phyloP scores from a whole-genome alignment of 2,888 invertebrate species.

The Romanomermis culicivorax region DNA sequence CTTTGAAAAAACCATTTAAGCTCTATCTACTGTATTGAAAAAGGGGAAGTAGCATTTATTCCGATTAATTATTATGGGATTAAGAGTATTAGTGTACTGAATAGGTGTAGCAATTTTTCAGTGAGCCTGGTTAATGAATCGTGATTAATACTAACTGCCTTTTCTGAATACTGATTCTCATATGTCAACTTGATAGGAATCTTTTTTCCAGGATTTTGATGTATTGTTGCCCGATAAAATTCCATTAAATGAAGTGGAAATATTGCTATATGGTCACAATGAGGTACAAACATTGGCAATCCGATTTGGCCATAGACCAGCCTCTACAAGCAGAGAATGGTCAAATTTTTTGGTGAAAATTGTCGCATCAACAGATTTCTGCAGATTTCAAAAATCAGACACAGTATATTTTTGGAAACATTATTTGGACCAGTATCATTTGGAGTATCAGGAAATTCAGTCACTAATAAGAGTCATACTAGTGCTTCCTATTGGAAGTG shows the following conservation, averaged over 20 bases:
- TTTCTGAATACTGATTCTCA: no score
- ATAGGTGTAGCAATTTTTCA: no score
- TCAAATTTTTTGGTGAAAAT: background rate
- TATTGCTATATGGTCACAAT: background rate
- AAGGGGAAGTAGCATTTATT: no score
- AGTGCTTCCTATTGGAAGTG: slow-evolving; percentile 1
- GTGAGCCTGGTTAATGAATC: no score
- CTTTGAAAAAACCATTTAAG: no score
- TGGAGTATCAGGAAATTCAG: background rate
- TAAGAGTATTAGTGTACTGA: no score
- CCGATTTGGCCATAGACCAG: background rate
- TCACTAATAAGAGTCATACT: background rate
- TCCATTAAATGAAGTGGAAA: background rate
- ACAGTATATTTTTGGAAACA: background rate
- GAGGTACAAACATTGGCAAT: background rate
- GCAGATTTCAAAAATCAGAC: background rate
- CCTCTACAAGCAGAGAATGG: background rate
- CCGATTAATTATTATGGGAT: no score
- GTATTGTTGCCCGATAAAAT: background rate
- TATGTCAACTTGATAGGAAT: no score
- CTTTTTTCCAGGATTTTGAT: no score
- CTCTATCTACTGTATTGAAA: no score
- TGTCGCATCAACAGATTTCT: background rate
- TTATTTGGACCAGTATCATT: background rate
- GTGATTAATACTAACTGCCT: no score